Percentiles rank a stretch among this genome's conserved stretches.
Evolutionary conservation across 1,140 invertebrate species (phyloP).

Genomic region (Bombus turneri): DNA sequence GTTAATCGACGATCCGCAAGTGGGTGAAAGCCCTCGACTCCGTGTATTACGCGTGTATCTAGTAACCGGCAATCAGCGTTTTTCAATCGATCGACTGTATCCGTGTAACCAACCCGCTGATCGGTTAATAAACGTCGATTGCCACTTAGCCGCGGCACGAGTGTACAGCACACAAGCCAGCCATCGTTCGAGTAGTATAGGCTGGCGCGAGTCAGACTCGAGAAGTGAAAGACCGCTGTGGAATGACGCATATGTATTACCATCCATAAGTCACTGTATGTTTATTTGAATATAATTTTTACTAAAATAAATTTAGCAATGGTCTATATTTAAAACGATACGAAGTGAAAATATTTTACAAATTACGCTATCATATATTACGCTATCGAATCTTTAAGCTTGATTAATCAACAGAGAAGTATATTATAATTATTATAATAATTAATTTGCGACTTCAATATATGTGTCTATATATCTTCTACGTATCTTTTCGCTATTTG

Average conservation of each 20-base stretch:
- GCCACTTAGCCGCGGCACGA: constrained; percentile 2
- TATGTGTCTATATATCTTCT: too few species aligned
- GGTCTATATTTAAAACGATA: too few species aligned
- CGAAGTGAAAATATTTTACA: too few species aligned
- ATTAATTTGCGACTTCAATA: too few species aligned
- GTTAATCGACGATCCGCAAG: background rate
- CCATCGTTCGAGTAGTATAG: constrained; percentile 17
- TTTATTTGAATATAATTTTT: background rate
- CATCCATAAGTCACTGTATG: background rate
- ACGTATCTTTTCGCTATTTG: too few species aligned
- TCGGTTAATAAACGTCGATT: constrained; percentile 29
- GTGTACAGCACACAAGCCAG: background rate
- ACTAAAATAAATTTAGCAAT: too few species aligned
- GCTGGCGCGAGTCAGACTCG: background rate
- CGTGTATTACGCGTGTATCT: background rate
- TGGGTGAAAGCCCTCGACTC: background rate
- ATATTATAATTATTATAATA: too few species aligned
- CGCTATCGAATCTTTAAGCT: too few species aligned
- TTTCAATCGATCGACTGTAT: constrained; percentile 3
- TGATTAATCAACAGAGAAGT: too few species aligned
- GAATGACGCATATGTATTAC: background rate
- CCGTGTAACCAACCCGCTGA: background rate
- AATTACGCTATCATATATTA: too few species aligned
- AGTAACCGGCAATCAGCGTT: background rate
- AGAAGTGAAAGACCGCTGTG: background rate